Base-by-base conservation (phyloP, 53 echinoderm and acorn worm species). In the Paracentrotus lividus region DNA sequence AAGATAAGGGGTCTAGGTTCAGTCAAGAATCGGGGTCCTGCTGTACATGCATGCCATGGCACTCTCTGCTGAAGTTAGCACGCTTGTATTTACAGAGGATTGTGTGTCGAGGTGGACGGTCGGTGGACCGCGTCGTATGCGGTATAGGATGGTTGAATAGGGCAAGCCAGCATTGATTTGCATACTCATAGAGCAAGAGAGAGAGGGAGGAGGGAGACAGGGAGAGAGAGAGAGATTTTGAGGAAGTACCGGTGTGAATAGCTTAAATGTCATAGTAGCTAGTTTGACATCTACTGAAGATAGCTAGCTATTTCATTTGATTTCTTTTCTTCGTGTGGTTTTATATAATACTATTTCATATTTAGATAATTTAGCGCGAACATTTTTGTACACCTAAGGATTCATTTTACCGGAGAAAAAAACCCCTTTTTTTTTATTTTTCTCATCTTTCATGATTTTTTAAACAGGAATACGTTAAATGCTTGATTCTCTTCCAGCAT, bases 41-140 rank as follows among this genome's bases (percentile, higher is more conserved):
- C 18, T 34, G 56, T 86, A 86, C 38, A 86, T 16, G 86, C 86
- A 86, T 54, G 86, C 86, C 21, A n/a, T 55, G 86, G 86, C 55
- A 86, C 56, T 86, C 86, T 86, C 86, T 23, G 7, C 86, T 56
- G 57, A 86, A 86, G 86, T 54, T 86, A 86, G 86, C 86, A 23
- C 34, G 56, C 56, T 56, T 55, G 34, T 86, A 86, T 86, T 86
- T 86, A 56, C 86, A 86, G 86, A 86, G 86, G 86, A 86, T 86
- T 86, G 57, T 86, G 86, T 86, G 33, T 33, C 81, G 12, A 47
- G 47, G 81, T 56, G 55, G 86, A 47, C 26, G 57, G 86, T 45
- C 23, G 86, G 31, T 29, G 53, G 7, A 43, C 8, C 20, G 26
- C 14, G 53, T 86, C 34, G 34, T 36, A 42, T 76, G 76, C 42